phyloP scores from a whole-genome alignment of 2,888 invertebrate species.

The Temnothorax rugatulus region DNA sequence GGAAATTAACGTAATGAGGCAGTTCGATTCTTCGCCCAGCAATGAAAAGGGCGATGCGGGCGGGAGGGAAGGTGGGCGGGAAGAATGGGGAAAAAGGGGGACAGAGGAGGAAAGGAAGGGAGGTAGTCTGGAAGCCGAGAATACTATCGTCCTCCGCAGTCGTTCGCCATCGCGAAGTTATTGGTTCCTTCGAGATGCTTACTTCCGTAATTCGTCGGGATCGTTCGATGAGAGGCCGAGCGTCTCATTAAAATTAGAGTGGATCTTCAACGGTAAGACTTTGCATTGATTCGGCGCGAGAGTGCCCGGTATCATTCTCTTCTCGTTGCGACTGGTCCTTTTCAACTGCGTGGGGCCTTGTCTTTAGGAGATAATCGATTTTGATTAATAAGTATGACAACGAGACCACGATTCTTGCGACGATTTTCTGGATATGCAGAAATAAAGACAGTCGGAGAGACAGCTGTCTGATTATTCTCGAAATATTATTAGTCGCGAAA shows the following conservation, averaged over 20 bases:
- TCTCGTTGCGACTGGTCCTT: neutral
- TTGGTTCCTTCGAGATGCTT: constrained; percentile 76
- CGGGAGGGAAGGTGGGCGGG: neutral
- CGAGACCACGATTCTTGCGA: neutral
- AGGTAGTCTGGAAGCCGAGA: constrained; percentile 43
- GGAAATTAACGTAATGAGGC: constrained; percentile 85
- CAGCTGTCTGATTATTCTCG: neutral
- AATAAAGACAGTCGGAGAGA: neutral
- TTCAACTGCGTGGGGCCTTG: neutral
- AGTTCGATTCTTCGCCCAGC: constrained; percentile 79
- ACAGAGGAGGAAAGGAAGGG: neutral
- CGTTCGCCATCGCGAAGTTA: constrained; percentile 66
- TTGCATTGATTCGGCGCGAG: constrained; percentile 55
- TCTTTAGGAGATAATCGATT: neutral
- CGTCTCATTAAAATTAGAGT: constrained; percentile 70
- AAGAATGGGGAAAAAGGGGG: neutral
- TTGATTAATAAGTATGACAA: constrained; percentile 16
- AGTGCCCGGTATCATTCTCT: constrained; percentile 36
- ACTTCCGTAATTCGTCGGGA: constrained; percentile 71
- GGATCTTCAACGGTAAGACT: constrained; percentile 44
- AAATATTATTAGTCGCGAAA: neutral
- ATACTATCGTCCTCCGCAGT: constrained; percentile 65
- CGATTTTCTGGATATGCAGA: neutral
- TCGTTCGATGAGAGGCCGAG: constrained; percentile 65
- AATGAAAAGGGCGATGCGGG: neutral